Evolutionary conservation across 2,888 invertebrate genomes (phyloP).

Genomic region (Drosophila eohydei): DNA sequence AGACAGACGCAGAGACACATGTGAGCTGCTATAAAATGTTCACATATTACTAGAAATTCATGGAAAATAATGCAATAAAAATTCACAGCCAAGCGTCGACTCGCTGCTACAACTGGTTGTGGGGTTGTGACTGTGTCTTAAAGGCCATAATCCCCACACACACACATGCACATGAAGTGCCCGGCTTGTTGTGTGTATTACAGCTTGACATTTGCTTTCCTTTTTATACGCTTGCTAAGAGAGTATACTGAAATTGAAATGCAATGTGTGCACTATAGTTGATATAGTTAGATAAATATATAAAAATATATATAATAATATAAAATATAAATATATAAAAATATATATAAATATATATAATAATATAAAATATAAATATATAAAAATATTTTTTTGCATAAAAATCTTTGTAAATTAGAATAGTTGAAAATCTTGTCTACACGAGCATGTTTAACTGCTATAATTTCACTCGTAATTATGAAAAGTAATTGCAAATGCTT

Average conservation of each 20-base stretch:
- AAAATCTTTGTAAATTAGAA: too few species aligned
- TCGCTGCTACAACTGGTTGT: constrained; percentile 20
- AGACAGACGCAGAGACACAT: constrained; percentile 22
- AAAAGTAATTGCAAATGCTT: neutral
- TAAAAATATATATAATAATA: neutral
- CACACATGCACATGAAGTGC: constrained; percentile 28
- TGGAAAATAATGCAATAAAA: constrained; percentile 83
- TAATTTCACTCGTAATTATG: too few species aligned
- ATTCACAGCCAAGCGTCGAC: constrained; percentile 76
- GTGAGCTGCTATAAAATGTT: constrained; percentile 68
- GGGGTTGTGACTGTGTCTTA: constrained; percentile 41
- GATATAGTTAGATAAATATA: neutral
- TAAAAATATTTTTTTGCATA: too few species aligned
- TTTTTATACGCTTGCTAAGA: constrained; percentile 24
- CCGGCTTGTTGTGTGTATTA: constrained; percentile 17
- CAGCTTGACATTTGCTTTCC: constrained; percentile 45
- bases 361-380: too few species aligned
- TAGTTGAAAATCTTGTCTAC: too few species aligned
- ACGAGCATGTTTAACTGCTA: too few species aligned
- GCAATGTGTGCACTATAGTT: neutral
- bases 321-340: neutral
- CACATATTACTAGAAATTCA: constrained; percentile 82
- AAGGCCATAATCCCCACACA: constrained; percentile 51
- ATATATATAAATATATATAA: too few species aligned
- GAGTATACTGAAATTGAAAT: neutral